phyloP scores from a whole-genome alignment of 2,888 invertebrate species.

The Chloromyia formosa region DNA sequence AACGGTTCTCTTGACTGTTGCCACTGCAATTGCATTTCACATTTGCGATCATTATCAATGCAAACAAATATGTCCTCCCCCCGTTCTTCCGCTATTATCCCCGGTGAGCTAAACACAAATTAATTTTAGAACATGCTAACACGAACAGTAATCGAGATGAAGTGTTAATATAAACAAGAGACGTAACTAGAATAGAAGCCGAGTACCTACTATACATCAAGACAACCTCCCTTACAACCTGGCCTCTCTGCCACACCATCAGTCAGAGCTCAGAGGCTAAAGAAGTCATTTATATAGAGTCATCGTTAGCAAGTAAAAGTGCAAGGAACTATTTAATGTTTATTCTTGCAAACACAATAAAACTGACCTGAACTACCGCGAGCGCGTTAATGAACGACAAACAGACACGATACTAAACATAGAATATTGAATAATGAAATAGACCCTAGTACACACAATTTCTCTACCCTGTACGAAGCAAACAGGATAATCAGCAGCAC shows the following conservation, averaged over 20 bases:
- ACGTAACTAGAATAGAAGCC: slow-evolving; percentile 31
- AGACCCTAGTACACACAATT: background rate
- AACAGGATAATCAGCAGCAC: background rate
- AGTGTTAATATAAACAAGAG: slow-evolving; percentile 45
- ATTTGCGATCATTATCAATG: too few species aligned
- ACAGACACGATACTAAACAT: slow-evolving; percentile 21
- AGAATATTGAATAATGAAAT: slow-evolving; percentile 22
- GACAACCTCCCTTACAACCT: background rate
- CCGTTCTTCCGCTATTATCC: background rate
- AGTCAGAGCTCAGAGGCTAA: background rate
- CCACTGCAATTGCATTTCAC: too few species aligned
- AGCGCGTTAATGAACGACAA: slow-evolving; percentile 20
- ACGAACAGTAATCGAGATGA: slow-evolving; percentile 35
- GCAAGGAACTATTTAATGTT: slow-evolving; percentile 12
- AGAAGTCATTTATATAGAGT: background rate
- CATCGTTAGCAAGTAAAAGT: slow-evolving; percentile 7
- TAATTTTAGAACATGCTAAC: slow-evolving; percentile 31
- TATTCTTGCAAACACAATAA: slow-evolving; percentile 22
- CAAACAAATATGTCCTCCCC: too few species aligned
- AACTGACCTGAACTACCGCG: slow-evolving; percentile 44
- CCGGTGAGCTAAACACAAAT: background rate
- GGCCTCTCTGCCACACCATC: background rate
- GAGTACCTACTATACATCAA: too few species aligned
- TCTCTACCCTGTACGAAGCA: background rate
- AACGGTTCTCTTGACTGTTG: too few species aligned